Conservation (phyloP, 2,113 vertebrate species). For the Tinamus guttatus region DNA sequence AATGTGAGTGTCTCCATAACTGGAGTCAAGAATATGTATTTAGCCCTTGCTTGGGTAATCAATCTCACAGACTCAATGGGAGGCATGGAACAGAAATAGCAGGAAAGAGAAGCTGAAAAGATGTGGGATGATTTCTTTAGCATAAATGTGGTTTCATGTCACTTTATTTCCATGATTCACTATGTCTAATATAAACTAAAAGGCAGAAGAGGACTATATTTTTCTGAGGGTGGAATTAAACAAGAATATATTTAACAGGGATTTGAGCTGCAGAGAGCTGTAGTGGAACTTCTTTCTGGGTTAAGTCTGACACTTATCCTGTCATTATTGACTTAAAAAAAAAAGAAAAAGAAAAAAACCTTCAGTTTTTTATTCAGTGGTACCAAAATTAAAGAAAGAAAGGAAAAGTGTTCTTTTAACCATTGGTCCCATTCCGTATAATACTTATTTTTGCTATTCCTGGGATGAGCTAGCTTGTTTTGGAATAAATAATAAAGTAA, state of each 20-base stretch:
- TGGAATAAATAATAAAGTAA: conserved; percentile 26
- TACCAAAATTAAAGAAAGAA: neutral
- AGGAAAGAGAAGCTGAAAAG: conserved; percentile 30
- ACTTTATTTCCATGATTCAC: conserved; percentile 62
- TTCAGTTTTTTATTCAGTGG: neutral
- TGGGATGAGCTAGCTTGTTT: neutral
- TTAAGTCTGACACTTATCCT: neutral
- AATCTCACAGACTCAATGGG: conserved; percentile 34
- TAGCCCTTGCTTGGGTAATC: conserved; percentile 47
- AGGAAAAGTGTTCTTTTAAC: neutral
- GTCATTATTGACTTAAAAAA: conserved; percentile 9
- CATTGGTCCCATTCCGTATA: neutral
- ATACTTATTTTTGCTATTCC: neutral
- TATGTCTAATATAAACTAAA: conserved; percentile 63
- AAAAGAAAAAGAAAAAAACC: neutral
- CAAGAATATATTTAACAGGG: conserved; percentile 51
- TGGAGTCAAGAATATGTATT: conserved; percentile 25
- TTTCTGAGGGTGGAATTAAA: conserved; percentile 58
- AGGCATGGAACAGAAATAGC: conserved; percentile 23
- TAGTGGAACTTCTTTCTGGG: neutral
- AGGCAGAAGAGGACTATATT: neutral
- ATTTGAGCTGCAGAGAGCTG: conserved; percentile 1
- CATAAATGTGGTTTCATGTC: conserved; percentile 49
- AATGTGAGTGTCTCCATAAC: conserved; percentile 31
- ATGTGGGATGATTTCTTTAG: conserved; percentile 66